A percentile compares a stretch with the other conserved stretches of the same genome.
Conservation (phyloP, 1,140 invertebrate species). For the Pachyrhynchus sulphureomaculatus region DNA sequence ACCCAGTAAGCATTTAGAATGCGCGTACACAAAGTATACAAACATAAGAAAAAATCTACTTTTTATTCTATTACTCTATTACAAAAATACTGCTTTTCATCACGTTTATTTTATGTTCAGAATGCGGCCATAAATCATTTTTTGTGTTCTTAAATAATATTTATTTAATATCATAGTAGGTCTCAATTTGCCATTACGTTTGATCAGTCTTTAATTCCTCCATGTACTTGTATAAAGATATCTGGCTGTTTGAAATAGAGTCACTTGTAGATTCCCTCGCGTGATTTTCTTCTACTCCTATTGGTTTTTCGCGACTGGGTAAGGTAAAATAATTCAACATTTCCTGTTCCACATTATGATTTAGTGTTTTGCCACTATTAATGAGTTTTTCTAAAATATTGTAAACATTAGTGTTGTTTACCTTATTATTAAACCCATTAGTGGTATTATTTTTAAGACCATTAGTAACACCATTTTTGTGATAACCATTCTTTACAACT, state of each 20-base stretch:
- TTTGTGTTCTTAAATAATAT: slow-evolving; percentile 21
- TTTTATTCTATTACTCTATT: not conserved
- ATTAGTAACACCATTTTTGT: slow-evolving; percentile 12
- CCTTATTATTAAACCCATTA: slow-evolving; percentile 13
- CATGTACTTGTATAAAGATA: slow-evolving; percentile 42
- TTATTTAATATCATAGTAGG: not conserved
- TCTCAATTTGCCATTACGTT: not conserved
- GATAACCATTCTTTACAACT: slow-evolving; percentile 3
- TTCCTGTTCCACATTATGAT: slow-evolving; percentile 31
- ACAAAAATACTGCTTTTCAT: not conserved
- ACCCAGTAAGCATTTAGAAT: not conserved
- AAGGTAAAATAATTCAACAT: slow-evolving; percentile 28
- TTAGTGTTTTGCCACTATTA: slow-evolving; percentile 26
- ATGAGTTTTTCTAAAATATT: slow-evolving; percentile 41
- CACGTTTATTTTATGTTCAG: not conserved
- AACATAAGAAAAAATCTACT: not conserved
- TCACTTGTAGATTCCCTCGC: not conserved
- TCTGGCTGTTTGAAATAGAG: slow-evolving; percentile 37
- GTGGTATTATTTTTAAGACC: not conserved
- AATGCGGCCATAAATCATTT: not conserved
- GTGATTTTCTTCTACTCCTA: too few relatives aligned
- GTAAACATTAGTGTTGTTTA: slow-evolving; percentile 13
- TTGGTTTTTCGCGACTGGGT: not conserved
- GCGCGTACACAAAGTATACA: not conserved
- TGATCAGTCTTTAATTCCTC: slow-evolving; percentile 38